Base-by-base conservation (phyloP, 1,140 invertebrate genomes). In the Papilio dardanus region DNA sequence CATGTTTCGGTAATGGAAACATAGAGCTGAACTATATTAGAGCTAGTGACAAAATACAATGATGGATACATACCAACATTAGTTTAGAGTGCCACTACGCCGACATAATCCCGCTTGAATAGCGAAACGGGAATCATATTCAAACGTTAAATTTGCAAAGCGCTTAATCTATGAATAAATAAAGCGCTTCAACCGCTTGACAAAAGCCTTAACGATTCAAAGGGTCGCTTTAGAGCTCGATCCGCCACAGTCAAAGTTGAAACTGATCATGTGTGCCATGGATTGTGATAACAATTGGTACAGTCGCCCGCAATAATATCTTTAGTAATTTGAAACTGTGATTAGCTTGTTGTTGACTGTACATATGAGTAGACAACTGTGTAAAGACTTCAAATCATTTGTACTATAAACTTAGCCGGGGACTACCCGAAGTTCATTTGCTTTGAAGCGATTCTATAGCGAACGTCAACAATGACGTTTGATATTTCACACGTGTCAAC, bases 81-180 rank as follows among this genome's bases (percentile, higher is more conserved):
- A 62, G 21, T 62, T 28, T 28, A 62, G 14, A n/a, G 21, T 62
- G 24, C 16, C 24, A 12, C 54, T 19, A 30, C 24, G 54, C 54
- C 10, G 24, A 62, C 54, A 28, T 62, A 30, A 62, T 62, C 54
- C 54, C 12, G 54, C 6, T 62, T 24, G 50, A 24, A 62, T 62
- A 62, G 54, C 24, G 54, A 62, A 62, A 62, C 24, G 54, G 24
- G 54, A 62, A 62, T 62, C 12, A 62, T 62, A 62, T 62, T 62
- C 19, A 62, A 30, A 62, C 12, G 54, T 62, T 58, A 58, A 50
- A 50, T 50, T 30, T 16, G 54, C 54, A 62, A 62, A 62, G 54
- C 54, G 54, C 54, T 62, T 62, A 62, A 62, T 62, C 54, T 62
- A 30, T 62, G 54, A 62, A 62, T 62, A 62, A 62, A 62, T 62